Base-by-base conservation (phyloP, 2,888 invertebrate genomes). In the Nomada ruficornis region DNA sequence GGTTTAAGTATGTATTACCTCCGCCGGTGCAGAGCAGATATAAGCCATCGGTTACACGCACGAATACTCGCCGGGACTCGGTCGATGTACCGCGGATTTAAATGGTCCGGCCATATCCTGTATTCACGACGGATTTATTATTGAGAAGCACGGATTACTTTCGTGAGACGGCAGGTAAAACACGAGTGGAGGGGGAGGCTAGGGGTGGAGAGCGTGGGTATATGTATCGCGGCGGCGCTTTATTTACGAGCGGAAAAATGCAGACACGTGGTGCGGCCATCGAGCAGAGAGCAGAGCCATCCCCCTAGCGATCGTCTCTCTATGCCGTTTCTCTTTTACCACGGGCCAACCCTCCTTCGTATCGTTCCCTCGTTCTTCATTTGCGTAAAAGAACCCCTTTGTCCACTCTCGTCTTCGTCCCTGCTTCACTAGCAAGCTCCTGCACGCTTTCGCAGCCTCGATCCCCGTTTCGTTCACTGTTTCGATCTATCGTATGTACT, bases 81-180 rank as follows among this genome's bases (percentile, higher is more conserved):
- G 80, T 81, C 81, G 74, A 81, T 81, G 74, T 81, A 82, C 77
- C 67, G 67, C 57, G 78, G 83, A 78, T 83, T 83, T 82, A 82
- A 83, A 83, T 78, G 74, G 83, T 67, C 55, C 42, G 60, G 29
- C 63, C 74, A 44, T 76, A 70, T 83, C 78, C 83, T 82, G 74
- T 64, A 82, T 82, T 85, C 86, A 69, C 77, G 86, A 86, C 86
- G 87, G 87, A 91, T 92, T 92, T 92, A 91, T 91, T 90, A 91
- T 86, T 82, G 86, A 86, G 89, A 90, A 86, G 83, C 88, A 87
- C 86, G 88, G 88, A 87, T 86, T 89, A 89, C 90, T 89, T 84
- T 88, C 83, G 60, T 79, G 83, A 79, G 87, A 83, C 77, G 82
- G 60, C 63, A n/a, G 47, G 50, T 50, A 11, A 20, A 44, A 36